Base-by-base conservation (phyloP, 2,888 invertebrate species). In the Thecophora atra region DNA sequence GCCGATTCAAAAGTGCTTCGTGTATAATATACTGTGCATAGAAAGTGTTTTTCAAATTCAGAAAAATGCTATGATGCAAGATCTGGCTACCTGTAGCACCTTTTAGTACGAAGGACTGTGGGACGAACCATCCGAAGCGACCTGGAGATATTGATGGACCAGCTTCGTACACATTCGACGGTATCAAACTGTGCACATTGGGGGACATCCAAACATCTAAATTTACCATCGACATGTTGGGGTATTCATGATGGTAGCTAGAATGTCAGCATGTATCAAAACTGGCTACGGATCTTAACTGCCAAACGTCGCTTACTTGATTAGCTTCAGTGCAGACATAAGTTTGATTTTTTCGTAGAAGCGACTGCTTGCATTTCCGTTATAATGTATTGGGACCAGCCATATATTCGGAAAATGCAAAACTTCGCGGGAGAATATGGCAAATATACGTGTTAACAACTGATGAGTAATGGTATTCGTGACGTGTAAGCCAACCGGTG, bases 201-300 rank as follows among this genome's bases (percentile, higher is more conserved):
- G 92, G 89, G 26, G 90, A 88, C 73, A 91, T 87, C 91, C 92
- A 93, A 0, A 92, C 91, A 82, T 92, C 93, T 79, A 93, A 84
- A 82, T 94, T 93, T 21, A 94, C 88, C 79, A 82, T 81, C 47
- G 73, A 51, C 60, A 78, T 37, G 24, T 30, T 21, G 13, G 62
- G 62, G 19, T 70, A 21, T 19, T 65, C 26, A 51, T 65, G n/a
- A 52, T 65, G 21, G 51, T n/a, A 62, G 13, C 54, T 54, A 54
- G 24, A 54, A 11, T 19, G 54, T n/a, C n/a, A n/a, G 54, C 19
- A 4, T 21, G 52, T 52, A 52, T 19, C 19, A 19, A 13, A 52
- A 15, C 44, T 73, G 2, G 70, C 15, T 47, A 47, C 47, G n/a
- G 8, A 52, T 8, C 11, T 21, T 19, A 42, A 26, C 15, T 28